phyloP scores from a whole-genome alignment of 2,888 invertebrate genomes.

The Acanthosepion lycidas region DNA sequence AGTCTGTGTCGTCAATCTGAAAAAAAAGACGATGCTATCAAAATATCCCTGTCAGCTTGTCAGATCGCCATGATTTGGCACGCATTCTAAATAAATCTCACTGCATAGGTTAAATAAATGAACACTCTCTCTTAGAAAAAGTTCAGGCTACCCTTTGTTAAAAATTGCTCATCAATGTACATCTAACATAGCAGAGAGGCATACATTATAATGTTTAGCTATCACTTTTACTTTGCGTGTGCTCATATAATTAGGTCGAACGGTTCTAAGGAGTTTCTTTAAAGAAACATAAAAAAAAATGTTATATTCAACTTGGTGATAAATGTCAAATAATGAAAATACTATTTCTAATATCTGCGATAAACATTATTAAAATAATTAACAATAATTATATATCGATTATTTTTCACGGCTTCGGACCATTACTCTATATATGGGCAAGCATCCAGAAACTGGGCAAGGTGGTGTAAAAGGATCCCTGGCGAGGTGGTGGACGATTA shows the following conservation, averaged over 20 bases:
- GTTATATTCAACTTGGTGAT: too few species aligned
- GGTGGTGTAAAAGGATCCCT: too few species aligned
- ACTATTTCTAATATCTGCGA: too few species aligned
- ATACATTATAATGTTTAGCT: neutral
- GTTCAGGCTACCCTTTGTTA: neutral
- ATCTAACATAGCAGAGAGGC: neutral
- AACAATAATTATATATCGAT: too few species aligned
- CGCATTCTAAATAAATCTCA: neutral
- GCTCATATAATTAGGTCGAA: neutral
- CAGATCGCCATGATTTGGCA: neutral
- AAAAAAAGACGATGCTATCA: neutral
- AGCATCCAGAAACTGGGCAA: too few species aligned
- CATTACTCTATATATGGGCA: too few species aligned
- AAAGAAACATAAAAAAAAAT: too few species aligned
- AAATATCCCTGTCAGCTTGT: neutral
- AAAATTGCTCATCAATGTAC: neutral
- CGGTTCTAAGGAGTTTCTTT: neutral
- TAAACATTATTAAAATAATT: too few species aligned
- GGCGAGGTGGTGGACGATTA: too few species aligned
- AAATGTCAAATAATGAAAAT: too few species aligned
- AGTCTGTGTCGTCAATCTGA: neutral
- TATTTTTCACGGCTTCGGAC: too few species aligned
- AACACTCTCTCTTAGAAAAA: neutral
- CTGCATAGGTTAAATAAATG: constrained; percentile 10
- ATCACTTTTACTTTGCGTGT: neutral